Conservation (phyloP, 92 coral and sea anemone species). For the Epizoanthus scotinus region DNA sequence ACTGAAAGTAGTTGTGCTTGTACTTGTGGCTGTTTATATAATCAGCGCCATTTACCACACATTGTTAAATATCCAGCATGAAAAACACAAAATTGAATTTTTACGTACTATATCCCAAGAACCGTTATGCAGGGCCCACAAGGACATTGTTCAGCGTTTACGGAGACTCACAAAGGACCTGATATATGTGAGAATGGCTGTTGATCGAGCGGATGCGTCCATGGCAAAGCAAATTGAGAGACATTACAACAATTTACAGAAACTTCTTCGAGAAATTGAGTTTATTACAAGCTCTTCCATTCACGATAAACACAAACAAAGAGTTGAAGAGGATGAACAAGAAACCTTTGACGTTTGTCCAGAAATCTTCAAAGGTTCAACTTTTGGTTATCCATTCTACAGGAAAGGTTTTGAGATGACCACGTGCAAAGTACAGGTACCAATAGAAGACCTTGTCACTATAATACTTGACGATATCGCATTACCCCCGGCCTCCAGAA, state of each 20-base stretch:
- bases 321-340: conserved; percentile 38
- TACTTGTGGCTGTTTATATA: conserved; percentile 50
- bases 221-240: conserved; percentile 69
- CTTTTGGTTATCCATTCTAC: conserved; percentile 84
- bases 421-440: conserved; percentile 50
- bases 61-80: conserved; percentile 45
- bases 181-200: conserved; percentile 60
- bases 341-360: conserved; percentile 72
- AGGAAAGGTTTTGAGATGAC: conserved; percentile 75
- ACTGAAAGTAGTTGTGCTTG: conserved; percentile 47
- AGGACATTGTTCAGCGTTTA: conserved; percentile 51
- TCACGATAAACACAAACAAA: conserved; percentile 18
- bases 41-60: conserved; percentile 51
- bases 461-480: conserved; percentile 77
- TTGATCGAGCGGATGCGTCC: conserved; percentile 62
- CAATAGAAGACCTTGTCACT: conserved; percentile 62
- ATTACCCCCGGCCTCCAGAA: conserved; percentile 37
- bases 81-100: conserved; percentile 34
- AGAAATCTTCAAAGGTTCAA: conserved; percentile 75
- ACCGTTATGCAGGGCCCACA: conserved; percentile 70
- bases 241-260: conserved; percentile 77
- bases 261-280: conserved; percentile 73
- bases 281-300: conserved; percentile 53
- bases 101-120: conserved; percentile 42
- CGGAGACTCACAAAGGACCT: conserved; percentile 61